phyloP scores from a whole-genome alignment of 1,140 invertebrate genomes.

The Drosophila repletoides region DNA sequence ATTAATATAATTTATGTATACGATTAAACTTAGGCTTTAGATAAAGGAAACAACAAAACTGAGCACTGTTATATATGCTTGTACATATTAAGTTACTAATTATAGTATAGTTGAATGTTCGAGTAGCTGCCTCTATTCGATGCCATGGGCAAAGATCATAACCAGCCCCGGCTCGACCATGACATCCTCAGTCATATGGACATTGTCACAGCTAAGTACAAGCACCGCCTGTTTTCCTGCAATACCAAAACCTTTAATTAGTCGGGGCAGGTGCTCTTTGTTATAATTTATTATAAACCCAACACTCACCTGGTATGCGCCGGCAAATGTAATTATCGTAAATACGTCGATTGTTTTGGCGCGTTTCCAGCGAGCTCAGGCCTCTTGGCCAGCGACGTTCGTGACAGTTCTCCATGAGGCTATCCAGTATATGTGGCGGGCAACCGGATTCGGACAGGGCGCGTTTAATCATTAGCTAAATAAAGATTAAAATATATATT shows the following conservation, averaged over 20 bases:
- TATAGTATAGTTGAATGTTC: constrained; percentile 38
- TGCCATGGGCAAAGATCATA: constrained; percentile 99
- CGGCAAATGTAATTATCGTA: constrained; percentile 98
- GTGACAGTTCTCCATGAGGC: constrained; percentile 98
- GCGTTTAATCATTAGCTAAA: constrained; percentile 95
- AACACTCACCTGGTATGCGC: constrained; percentile 89
- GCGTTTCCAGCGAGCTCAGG: constrained; percentile 94
- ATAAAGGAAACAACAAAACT: constrained; percentile 71
- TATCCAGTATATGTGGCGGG: constrained; percentile 95
- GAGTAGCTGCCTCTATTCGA: constrained; percentile 86
- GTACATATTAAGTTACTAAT: constrained; percentile 46
- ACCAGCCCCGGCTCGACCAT: constrained; percentile 98
- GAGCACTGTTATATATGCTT: constrained; percentile 58
- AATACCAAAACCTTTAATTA: constrained; percentile 16
- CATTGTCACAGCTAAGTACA: constrained; percentile 96
- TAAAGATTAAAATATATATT: constrained; percentile 1
- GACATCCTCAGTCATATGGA: constrained; percentile 97
- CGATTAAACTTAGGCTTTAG: constrained; percentile 45
- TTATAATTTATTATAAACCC: not conserved
- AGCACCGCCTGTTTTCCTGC: constrained; percentile 94
- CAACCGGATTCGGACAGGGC: constrained; percentile 96
- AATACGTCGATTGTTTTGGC: constrained; percentile 92
- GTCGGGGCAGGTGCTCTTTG: not conserved
- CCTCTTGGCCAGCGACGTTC: constrained; percentile 97
- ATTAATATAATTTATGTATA: constrained; percentile 33